phyloP scores from a whole-genome alignment of 2,113 vertebrate genomes.

The Etheostoma spectabile region DNA sequence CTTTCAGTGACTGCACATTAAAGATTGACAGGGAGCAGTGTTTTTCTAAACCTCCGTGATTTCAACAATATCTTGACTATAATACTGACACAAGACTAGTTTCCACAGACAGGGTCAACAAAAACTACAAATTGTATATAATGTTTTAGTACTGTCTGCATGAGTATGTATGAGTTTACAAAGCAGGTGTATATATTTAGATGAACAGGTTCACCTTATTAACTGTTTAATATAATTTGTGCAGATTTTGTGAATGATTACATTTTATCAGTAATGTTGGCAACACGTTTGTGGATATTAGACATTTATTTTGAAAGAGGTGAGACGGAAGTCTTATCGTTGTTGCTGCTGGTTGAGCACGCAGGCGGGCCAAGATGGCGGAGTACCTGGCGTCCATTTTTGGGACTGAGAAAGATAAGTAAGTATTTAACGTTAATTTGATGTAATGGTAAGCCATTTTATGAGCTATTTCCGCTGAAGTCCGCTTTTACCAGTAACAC shows the following conservation, averaged over 20 bases:
- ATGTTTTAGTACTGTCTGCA: neutral
- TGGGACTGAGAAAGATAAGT: slow-evolving; percentile 98
- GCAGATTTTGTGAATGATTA: neutral
- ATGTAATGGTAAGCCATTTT: neutral
- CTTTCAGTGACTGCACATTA: neutral
- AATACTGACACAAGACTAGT: neutral
- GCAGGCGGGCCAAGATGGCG: slow-evolving; percentile 88
- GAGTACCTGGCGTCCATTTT: slow-evolving; percentile 97
- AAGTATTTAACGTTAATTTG: slow-evolving; percentile 72
- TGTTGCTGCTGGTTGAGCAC: slow-evolving; percentile 18
- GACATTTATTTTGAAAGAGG: slow-evolving; percentile 64
- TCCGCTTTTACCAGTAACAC: rapidly evolving
- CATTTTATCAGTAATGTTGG: neutral
- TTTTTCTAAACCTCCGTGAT: neutral
- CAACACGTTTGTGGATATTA: neutral
- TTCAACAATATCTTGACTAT: neutral
- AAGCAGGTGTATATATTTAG: neutral
- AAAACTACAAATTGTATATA: neutral
- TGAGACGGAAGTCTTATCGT: slow-evolving; percentile 21
- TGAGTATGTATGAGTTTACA: neutral
- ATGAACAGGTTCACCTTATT: neutral
- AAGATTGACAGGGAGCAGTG: neutral
- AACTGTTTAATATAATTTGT: neutral
- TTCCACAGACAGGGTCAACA: neutral
- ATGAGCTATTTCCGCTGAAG: rapidly evolving